Evolutionary conservation across 2,797 vertebrate genomes (phyloP).

Genomic region (Brachymystax lenok): DNA sequence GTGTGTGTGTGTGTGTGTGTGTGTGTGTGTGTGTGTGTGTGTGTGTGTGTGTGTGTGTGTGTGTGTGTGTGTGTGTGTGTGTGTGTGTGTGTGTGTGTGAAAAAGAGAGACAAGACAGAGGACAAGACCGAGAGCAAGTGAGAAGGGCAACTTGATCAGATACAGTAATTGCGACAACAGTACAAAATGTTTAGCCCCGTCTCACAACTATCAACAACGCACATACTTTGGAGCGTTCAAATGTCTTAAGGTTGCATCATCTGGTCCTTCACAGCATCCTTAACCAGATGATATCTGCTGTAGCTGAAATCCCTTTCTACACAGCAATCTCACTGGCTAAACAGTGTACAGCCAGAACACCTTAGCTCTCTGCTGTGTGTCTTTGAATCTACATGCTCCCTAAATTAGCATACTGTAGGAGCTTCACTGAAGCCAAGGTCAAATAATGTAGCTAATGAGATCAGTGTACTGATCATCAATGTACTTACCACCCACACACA

Average conservation of each 20-base stretch:
- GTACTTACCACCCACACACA: slow-evolving; percentile 27
- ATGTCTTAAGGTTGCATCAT: slow-evolving; percentile 47
- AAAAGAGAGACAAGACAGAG: neutral
- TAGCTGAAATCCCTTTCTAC: neutral
- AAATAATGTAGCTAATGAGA: slow-evolving; percentile 56
- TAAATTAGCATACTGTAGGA: neutral
- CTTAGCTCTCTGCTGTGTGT: slow-evolving; percentile 2
- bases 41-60: slow-evolving; percentile 8
- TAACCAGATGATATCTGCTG: neutral
- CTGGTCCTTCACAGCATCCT: slow-evolving; percentile 13
- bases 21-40: slow-evolving; percentile 3
- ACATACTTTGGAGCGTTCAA: neutral
- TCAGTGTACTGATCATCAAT: slow-evolving; percentile 55
- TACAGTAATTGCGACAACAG: neutral
- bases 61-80: neutral
- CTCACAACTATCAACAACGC: neutral
- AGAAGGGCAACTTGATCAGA: neutral
- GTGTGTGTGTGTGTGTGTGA: too few species aligned
- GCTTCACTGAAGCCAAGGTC: neutral
- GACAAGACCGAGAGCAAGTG: neutral
- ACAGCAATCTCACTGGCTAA: slow-evolving; percentile 4
- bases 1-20: slow-evolving; percentile 5
- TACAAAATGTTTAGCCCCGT: neutral
- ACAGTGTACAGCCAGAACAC: neutral
- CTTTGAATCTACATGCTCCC: neutral